phyloP scores from a whole-genome alignment of 2,113 vertebrate species.

The Hyaena hyaena region DNA sequence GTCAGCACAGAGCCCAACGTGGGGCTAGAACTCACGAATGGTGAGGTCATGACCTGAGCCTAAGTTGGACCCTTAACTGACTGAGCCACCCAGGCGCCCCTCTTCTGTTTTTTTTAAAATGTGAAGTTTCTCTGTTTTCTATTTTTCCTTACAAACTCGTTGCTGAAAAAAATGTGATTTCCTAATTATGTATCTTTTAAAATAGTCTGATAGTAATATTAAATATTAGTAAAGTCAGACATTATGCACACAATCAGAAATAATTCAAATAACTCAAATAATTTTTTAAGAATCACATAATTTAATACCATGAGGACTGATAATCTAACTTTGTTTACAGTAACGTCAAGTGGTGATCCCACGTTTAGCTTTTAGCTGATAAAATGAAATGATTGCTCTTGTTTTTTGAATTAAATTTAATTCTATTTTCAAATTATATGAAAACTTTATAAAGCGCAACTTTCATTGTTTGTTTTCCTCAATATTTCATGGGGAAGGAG shows the following conservation, averaged over 20 bases:
- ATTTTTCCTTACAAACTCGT: background rate
- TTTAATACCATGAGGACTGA: background rate
- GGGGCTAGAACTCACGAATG: no score
- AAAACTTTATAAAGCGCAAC: background rate
- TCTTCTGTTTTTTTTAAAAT: background rate
- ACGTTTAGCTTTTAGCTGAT: background rate
- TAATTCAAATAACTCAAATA: background rate
- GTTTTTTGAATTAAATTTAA: background rate
- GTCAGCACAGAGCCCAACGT: no score
- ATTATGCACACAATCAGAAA: background rate
- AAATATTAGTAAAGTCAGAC: background rate
- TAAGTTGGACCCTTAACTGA: no score
- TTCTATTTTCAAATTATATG: background rate
- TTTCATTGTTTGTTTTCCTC: background rate
- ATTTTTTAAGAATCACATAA: background rate
- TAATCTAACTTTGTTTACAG: fast-evolving
- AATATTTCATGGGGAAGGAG: fast-evolving
- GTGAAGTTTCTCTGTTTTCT: background rate
- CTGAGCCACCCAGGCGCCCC: no score
- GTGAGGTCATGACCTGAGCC: no score
- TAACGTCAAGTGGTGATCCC: background rate
- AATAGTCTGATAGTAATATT: background rate
- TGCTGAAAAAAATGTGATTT: background rate
- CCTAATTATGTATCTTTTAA: background rate
- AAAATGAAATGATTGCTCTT: background rate